Conservation (phyloP, 30 jellyfish, hydroid and myxozoan genomes). For the Hydra vulgaris region DNA sequence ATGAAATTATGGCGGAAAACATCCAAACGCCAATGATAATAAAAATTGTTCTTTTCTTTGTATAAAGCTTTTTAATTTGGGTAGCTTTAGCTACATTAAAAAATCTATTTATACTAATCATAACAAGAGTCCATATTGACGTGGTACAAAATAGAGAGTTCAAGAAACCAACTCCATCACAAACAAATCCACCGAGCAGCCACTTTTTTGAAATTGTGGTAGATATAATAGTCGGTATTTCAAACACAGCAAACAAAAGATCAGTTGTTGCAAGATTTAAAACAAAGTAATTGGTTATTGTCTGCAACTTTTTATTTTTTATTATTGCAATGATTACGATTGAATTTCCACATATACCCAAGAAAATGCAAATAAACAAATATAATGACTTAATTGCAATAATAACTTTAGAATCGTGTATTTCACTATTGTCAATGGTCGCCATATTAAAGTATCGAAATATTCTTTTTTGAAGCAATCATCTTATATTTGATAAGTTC, state of each 20-base stretch:
- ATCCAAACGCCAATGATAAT: slow-evolving; percentile 62
- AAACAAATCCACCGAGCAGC: slow-evolving; percentile 64
- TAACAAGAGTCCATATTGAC: slow-evolving; percentile 81
- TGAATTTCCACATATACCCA: slow-evolving; percentile 55
- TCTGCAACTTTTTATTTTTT: slow-evolving; percentile 42
- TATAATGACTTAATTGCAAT: slow-evolving; percentile 44
- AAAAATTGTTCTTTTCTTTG: slow-evolving; percentile 27
- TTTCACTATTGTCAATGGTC: not conserved
- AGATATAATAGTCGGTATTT: slow-evolving; percentile 59
- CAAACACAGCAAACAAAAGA: slow-evolving; percentile 54
- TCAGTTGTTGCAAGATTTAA: slow-evolving; percentile 86
- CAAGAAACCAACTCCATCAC: slow-evolving; percentile 71
- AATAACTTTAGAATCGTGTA: slow-evolving; percentile 10
- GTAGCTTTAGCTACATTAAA: slow-evolving; percentile 76
- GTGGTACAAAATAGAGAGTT: slow-evolving; percentile 54
- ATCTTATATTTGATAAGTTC: too few species aligned
- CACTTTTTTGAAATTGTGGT: slow-evolving; percentile 76
- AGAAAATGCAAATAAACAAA: slow-evolving; percentile 29
- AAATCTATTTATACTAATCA: slow-evolving; percentile 78
- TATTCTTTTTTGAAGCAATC: too few species aligned
- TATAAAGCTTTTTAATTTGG: slow-evolving; percentile 38
- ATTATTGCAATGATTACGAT: slow-evolving; percentile 56
- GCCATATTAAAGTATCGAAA: too few species aligned
- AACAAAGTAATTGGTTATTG: slow-evolving; percentile 81
- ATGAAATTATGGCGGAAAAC: slow-evolving; percentile 30